phyloP scores from a whole-genome alignment of 1,140 invertebrate genomes.

The Sitodiplosis mosellana region DNA sequence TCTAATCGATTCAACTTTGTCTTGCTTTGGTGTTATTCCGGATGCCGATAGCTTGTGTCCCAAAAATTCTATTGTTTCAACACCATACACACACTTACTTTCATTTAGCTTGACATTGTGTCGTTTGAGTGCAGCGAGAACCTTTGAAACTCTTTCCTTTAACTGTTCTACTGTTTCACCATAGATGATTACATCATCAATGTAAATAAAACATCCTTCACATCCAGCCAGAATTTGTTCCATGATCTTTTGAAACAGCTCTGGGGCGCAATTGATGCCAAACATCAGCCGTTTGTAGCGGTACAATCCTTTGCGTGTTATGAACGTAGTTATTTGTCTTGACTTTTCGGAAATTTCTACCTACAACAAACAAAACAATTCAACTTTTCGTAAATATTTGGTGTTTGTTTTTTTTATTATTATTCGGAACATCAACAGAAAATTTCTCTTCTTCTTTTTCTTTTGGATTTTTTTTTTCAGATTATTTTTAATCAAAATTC shows the following conservation, averaged over 20 bases:
- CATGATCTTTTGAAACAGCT: constrained; percentile 23
- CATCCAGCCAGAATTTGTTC: constrained; percentile 13
- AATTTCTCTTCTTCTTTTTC: too few relatives aligned
- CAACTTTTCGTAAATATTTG: too few relatives aligned
- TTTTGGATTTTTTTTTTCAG: too few relatives aligned
- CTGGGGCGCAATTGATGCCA: constrained; percentile 16
- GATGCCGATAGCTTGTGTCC: constrained; percentile 11
- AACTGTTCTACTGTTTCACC: constrained; percentile 10
- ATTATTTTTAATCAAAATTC: too few relatives aligned
- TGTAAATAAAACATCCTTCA: constrained; percentile 11
- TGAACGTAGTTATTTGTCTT: constrained; percentile 20
- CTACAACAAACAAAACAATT: too few relatives aligned
- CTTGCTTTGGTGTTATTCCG: constrained; percentile 9
- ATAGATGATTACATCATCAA: constrained; percentile 20
- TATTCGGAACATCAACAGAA: background rate
- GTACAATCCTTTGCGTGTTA: constrained; percentile 16
- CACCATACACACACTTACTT: constrained; percentile 12
- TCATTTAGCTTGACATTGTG: constrained; percentile 10
- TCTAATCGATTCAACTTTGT: constrained; percentile 8
- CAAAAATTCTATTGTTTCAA: constrained; percentile 12
- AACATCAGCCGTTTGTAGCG: constrained; percentile 19
- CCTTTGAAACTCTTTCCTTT: constrained; percentile 9
- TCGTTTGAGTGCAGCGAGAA: constrained; percentile 8
- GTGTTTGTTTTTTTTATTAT: background rate
- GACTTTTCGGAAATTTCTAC: constrained; percentile 8